These are phyloP conservation scores for Aspidoscelis tigris DNA, from an alignment of 2,113 vertebrate species.

Conservation along the genomic window DNA sequence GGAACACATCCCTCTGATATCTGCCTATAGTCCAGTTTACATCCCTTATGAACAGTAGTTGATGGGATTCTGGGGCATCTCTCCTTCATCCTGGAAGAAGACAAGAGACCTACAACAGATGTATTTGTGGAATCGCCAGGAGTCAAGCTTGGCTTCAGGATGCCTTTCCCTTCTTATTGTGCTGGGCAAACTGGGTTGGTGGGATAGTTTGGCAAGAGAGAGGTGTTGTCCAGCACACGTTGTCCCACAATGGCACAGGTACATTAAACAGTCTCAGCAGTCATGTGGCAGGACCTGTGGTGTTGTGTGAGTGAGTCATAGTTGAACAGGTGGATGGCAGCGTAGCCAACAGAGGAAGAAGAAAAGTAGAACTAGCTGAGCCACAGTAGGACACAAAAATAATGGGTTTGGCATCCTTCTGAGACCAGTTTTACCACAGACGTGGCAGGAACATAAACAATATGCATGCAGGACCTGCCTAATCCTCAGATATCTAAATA, in stretches of 20 bases:
- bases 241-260: neutral
- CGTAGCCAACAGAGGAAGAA: neutral
- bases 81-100: too few species aligned
- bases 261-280: neutral
- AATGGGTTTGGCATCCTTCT: too few species aligned
- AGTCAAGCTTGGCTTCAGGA: too few species aligned
- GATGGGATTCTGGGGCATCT: neutral
- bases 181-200: neutral
- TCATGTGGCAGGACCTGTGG: neutral
- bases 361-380: too few species aligned
- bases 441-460: too few species aligned
- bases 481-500: too few species aligned
- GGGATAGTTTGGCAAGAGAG: neutral
- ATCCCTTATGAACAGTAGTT: neutral
- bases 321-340: neutral
- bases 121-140: too few species aligned
- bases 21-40: neutral
- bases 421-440: too few species aligned
- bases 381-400: too few species aligned
- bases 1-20: neutral
- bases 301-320: neutral
- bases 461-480: too few species aligned
- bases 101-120: too few species aligned
- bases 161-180: neutral
- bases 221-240: neutral